A percentile compares a stretch with the other conserved stretches of the same genome.
These are phyloP conservation scores for Etheostoma cragini DNA, from an alignment of 2,113 vertebrate species.

Conservation along the genomic window DNA sequence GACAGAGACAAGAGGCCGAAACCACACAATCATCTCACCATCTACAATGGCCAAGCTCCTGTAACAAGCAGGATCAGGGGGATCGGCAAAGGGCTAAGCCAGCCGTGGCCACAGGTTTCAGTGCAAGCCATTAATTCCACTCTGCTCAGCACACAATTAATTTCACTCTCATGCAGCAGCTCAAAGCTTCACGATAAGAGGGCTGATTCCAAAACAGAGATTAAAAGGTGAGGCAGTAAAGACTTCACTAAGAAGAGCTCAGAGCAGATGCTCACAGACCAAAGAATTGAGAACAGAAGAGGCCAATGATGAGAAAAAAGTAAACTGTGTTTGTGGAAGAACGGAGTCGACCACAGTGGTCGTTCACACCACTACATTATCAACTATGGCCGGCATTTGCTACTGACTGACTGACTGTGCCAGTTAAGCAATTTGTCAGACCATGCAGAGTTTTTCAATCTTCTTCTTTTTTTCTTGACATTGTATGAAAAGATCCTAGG, in stretches of 20 bases:
- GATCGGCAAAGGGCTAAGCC: constrained; percentile 80
- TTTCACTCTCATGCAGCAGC: constrained; percentile 76
- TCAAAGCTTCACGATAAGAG: constrained; percentile 72
- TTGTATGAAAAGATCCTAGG: constrained; percentile 70
- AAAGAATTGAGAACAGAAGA: constrained; percentile 57
- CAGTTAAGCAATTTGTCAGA: constrained; percentile 58
- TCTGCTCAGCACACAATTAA: constrained; percentile 83
- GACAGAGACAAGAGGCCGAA: constrained; percentile 83
- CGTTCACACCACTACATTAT: constrained; percentile 18
- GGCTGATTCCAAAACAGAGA: constrained; percentile 67
- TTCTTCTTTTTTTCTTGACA: constrained; percentile 72
- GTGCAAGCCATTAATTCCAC: constrained; percentile 83
- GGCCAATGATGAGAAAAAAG: constrained; percentile 53
- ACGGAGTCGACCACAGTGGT: constrained; percentile 34
- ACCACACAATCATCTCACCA: constrained; percentile 83
- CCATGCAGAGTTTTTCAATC: constrained; percentile 59
- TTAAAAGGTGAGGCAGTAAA: constrained; percentile 74
- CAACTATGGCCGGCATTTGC: constrained; percentile 6
- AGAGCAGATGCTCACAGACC: constrained; percentile 74
- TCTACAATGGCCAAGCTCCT: constrained; percentile 82
- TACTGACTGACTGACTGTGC: constrained; percentile 21
- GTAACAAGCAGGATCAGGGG: constrained; percentile 85
- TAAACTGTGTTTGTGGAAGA: constrained; percentile 32
- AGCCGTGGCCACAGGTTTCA: constrained; percentile 76
- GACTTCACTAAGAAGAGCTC: constrained; percentile 56